These are phyloP conservation scores for Sebastes schlegelii DNA, from an alignment of 2,113 vertebrate genomes.

Conservation along the genomic window DNA sequence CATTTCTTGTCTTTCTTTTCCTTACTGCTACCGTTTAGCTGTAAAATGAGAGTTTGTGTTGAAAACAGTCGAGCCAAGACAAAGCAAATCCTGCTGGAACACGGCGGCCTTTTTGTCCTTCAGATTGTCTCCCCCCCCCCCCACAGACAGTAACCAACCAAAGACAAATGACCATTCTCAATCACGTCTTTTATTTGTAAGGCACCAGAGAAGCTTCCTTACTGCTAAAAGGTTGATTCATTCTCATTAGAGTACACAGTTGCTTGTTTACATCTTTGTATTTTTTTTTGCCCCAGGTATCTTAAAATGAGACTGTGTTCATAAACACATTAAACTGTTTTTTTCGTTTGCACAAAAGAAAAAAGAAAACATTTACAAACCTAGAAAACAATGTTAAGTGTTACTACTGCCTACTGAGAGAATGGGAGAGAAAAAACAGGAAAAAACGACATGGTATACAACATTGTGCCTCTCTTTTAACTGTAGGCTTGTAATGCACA, in stretches of 20 bases:
- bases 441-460: slow-evolving; percentile 62
- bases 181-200: slow-evolving; percentile 88
- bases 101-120: not conserved
- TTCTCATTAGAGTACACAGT: slow-evolving; percentile 80
- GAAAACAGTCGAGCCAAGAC: too few relatives aligned
- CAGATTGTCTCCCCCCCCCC: not conserved
- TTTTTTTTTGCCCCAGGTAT: slow-evolving; percentile 62
- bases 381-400: slow-evolving; percentile 74
- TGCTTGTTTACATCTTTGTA: slow-evolving; percentile 75
- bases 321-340: slow-evolving; percentile 79
- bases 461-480: slow-evolving; percentile 74
- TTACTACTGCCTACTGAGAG: slow-evolving; percentile 69
- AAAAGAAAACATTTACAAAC: slow-evolving; percentile 80
- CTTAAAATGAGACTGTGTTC: slow-evolving; percentile 77
- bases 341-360: slow-evolving; percentile 72
- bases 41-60: too few relatives aligned
- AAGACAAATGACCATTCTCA: slow-evolving; percentile 65
- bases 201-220: slow-evolving; percentile 89
- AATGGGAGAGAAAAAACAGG: slow-evolving; percentile 50
- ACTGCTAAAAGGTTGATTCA: slow-evolving; percentile 85
- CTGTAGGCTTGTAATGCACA: slow-evolving; percentile 76
- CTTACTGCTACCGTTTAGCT: too few relatives aligned
- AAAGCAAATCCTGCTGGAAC: too few relatives aligned
- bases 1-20: too few relatives aligned
- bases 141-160: slow-evolving; percentile 10